Evolutionary conservation across 2,888 invertebrate species (phyloP).

Genomic region (Crepidodera aurea): DNA sequence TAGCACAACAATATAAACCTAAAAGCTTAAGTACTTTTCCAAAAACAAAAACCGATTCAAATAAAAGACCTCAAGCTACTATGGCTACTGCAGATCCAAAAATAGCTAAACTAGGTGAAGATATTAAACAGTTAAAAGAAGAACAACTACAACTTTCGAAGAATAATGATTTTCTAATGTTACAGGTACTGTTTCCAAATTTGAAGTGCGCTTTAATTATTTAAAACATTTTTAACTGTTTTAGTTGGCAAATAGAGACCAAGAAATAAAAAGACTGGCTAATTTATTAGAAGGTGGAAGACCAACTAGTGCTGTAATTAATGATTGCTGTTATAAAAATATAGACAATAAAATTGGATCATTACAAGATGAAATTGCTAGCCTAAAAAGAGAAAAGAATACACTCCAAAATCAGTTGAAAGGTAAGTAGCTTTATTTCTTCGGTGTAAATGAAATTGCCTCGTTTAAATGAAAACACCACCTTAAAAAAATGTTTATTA

Average conservation of each 20-base stretch:
- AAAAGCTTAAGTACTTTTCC: slow-evolving; percentile 4
- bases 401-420: slow-evolving; percentile 66
- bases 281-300: slow-evolving; percentile 77
- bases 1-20: slow-evolving; percentile 13
- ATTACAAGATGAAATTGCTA: slow-evolving; percentile 67
- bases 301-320: slow-evolving; percentile 67
- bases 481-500: too few species aligned
- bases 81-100: slow-evolving; percentile 56
- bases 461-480: too few species aligned
- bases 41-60: slow-evolving; percentile 3
- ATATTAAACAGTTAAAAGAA: slow-evolving; percentile 60
- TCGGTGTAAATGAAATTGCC: neutral
- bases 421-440: slow-evolving; percentile 52
- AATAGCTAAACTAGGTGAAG: slow-evolving; percentile 59
- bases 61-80: slow-evolving; percentile 58
- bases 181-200: slow-evolving; percentile 59
- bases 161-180: slow-evolving; percentile 59
- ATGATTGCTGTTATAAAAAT: slow-evolving; percentile 72
- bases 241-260: slow-evolving; percentile 65
- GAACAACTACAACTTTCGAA: slow-evolving; percentile 56
- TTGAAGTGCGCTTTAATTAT: too few species aligned
- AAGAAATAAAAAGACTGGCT: slow-evolving; percentile 75
- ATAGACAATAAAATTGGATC: slow-evolving; percentile 61
- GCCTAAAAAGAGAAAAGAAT: slow-evolving; percentile 69
- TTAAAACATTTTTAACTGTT: slow-evolving; percentile 18